These are phyloP conservation scores for Aviceda subcristata DNA, from an alignment of 2,113 vertebrate genomes.

Conservation along the genomic window DNA sequence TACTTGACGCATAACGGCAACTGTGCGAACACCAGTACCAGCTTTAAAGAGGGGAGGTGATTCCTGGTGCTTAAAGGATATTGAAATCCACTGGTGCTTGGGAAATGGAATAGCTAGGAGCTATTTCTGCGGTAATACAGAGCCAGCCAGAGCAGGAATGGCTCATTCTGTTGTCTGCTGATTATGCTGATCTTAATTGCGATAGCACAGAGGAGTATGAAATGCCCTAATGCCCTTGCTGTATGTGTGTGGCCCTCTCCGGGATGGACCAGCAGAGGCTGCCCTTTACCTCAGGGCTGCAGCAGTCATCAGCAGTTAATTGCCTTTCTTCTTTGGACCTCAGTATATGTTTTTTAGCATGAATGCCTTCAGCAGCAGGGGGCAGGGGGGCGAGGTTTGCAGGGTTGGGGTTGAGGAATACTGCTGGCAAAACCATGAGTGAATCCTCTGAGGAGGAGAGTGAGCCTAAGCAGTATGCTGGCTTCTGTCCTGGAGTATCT, in stretches of 20 bases:
- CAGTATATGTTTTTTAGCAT: not conserved
- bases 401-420: not conserved
- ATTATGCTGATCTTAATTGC: not conserved
- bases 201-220: not conserved
- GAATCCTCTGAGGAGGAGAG: not conserved
- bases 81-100: not conserved
- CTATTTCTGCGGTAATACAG: not conserved
- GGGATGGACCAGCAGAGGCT: not conserved
- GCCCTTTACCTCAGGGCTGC: not conserved
- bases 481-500: not conserved
- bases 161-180: constrained; percentile 16
- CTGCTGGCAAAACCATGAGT: not conserved
- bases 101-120: constrained; percentile 13
- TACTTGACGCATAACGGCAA: not conserved
- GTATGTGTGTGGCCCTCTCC: not conserved
- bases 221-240: constrained; percentile 19
- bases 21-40: not conserved
- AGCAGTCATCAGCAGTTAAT: not conserved
- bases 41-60: not conserved
- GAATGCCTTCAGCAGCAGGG: not conserved
- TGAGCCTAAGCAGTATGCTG: not conserved
- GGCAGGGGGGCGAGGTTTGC: fast-evolving
- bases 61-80: not conserved
- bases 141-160: not conserved
- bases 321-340: not conserved